Evolutionary conservation across 2,888 invertebrate genomes (phyloP).

Genomic region (Eledone cirrhosa): DNA sequence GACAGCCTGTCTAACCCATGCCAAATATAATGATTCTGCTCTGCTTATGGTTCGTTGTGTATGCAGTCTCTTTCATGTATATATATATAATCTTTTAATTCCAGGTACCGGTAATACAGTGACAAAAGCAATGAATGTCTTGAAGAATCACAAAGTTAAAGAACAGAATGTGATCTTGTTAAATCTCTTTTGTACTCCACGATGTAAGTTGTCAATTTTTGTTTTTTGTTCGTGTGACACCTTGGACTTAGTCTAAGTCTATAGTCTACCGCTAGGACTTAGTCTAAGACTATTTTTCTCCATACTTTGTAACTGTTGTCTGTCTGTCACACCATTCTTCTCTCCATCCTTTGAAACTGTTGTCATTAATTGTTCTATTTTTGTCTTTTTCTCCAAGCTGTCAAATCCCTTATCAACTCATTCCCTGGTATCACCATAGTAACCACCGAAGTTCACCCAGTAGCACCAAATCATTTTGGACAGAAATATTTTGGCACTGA

Average conservation of each 20-base stretch:
- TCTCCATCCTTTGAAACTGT: too few relatives aligned
- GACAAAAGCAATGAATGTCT: constrained; percentile 88
- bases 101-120: constrained; percentile 93
- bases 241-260: too few relatives aligned
- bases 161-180: constrained; percentile 96
- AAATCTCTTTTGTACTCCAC: constrained; percentile 94
- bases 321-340: too few relatives aligned
- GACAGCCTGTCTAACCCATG: too few relatives aligned
- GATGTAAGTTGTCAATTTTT: constrained; percentile 59
- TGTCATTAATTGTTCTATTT: not conserved
- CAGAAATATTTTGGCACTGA: constrained; percentile 99
- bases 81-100: too few relatives aligned
- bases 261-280: too few relatives aligned
- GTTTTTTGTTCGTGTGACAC: too few relatives aligned
- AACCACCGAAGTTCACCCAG: constrained; percentile 92
- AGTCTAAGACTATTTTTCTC: too few relatives aligned
- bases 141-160: constrained; percentile 91
- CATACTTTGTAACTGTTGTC: too few relatives aligned
- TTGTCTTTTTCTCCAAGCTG: constrained; percentile 54
- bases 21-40: too few relatives aligned
- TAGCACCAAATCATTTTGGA: constrained; percentile 97
- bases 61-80: too few relatives aligned
- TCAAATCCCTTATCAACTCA: constrained; percentile 57
- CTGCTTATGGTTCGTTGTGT: too few relatives aligned
- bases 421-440: constrained; percentile 82